Percentiles rank a stretch among this genome's conserved stretches.
These are phyloP conservation scores for Oreotrochilus melanogaster DNA, from an alignment of 2,113 vertebrate genomes.

Conservation along the genomic window DNA sequence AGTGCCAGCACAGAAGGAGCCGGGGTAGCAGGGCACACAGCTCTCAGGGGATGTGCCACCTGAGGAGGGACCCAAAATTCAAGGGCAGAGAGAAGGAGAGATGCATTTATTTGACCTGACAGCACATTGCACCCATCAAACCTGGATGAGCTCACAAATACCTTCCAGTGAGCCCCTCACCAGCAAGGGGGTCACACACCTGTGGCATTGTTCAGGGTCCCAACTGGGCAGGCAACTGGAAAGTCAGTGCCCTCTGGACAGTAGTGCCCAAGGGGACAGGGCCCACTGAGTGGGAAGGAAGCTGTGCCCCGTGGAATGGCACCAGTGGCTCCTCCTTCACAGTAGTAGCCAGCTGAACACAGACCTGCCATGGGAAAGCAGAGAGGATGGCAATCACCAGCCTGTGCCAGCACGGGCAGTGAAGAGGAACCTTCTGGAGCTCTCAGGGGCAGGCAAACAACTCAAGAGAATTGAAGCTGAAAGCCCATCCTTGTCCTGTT, in stretches of 20 bases:
- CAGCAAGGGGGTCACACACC: constrained; percentile 68
- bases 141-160: too few species aligned
- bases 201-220: constrained; percentile 82
- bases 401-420: accelerated
- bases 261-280: constrained; percentile 86
- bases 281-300: constrained; percentile 78
- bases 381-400: neutral
- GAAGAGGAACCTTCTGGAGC: neutral
- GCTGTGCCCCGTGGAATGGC: constrained; percentile 74
- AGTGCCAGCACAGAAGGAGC: constrained; percentile 82
- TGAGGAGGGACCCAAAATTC: constrained; percentile 28
- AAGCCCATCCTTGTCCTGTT: neutral
- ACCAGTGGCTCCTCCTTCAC: constrained; percentile 82
- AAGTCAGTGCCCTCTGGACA: constrained; percentile 83
- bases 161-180: too few species aligned
- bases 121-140: neutral
- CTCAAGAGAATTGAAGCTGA: neutral
- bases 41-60: constrained; percentile 83
- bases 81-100: neutral
- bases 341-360: constrained; percentile 88
- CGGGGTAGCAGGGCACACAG: constrained; percentile 84
- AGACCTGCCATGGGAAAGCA: constrained; percentile 64
- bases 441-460: neutral
- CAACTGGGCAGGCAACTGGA: constrained; percentile 85
- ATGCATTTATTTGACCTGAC: accelerated